phyloP scores from a whole-genome alignment of 2,888 invertebrate genomes.

The Ellobium chinense region DNA sequence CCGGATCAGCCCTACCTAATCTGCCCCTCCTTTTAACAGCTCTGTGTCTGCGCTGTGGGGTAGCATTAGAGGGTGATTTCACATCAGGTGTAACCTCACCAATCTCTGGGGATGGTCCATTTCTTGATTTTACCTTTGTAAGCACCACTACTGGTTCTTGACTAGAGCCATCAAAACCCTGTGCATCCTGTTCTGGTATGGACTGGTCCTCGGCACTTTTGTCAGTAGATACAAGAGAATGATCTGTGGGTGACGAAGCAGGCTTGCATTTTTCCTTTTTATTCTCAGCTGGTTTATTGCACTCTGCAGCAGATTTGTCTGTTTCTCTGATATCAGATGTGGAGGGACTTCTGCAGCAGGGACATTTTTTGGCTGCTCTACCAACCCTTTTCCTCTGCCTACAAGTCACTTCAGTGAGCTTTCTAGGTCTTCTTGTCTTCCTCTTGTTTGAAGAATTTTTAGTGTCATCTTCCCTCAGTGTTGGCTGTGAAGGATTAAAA shows the following conservation, averaged over 20 bases:
- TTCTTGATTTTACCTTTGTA: neutral
- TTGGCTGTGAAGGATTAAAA: conserved; percentile 27
- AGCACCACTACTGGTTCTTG: no score
- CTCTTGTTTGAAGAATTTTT: conserved; percentile 9
- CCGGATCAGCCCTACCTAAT: neutral
- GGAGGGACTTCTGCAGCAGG: neutral
- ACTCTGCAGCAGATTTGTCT: no score
- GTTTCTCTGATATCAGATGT: neutral
- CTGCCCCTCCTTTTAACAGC: conserved; percentile 19
- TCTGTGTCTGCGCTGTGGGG: conserved; percentile 29
- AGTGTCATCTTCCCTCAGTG: conserved; percentile 14
- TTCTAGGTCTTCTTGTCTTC: conserved; percentile 26
- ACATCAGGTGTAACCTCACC: conserved; percentile 40
- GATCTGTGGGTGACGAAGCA: neutral
- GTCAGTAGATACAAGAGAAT: neutral
- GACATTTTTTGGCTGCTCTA: neutral
- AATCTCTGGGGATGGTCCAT: neutral
- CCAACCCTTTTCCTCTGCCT: neutral
- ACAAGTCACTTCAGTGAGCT: neutral
- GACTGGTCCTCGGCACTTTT: neutral
- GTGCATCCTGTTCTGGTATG: neutral
- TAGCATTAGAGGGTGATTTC: conserved; percentile 21
- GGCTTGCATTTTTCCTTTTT: neutral
- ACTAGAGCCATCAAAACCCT: conserved; percentile 14
- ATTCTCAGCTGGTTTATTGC: neutral